Evolutionary conservation across 1,140 invertebrate genomes (phyloP).

Genomic region (Neotoxoptera formosana): DNA sequence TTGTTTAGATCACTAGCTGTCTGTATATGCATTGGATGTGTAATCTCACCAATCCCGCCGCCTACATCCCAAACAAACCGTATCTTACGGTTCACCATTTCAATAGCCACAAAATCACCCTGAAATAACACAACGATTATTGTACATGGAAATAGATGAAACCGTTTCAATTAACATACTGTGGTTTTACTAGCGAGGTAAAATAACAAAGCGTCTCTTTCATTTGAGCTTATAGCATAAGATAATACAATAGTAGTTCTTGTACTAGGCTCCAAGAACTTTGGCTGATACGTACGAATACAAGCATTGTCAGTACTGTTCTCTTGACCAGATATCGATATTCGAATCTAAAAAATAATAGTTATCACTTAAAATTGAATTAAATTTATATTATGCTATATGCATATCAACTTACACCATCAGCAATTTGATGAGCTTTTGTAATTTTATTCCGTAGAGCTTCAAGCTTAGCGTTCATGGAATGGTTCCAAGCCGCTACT

Average conservation of each 20-base stretch:
- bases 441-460: conserved; percentile 77
- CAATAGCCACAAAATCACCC: conserved; percentile 79
- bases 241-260: conserved; percentile 75
- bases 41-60: conserved; percentile 71
- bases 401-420: conserved; percentile 70
- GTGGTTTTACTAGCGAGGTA: conserved; percentile 71
- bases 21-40: conserved; percentile 68
- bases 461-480: conserved; percentile 70
- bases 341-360: conserved; percentile 71
- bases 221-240: conserved; percentile 71
- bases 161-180: conserved; percentile 62
- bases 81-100: conserved; percentile 79
- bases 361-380: neutral
- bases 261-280: conserved; percentile 71
- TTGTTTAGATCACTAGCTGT: conserved; percentile 68
- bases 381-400: too few relatives aligned
- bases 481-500: conserved; percentile 71
- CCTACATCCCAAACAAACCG: conserved; percentile 81
- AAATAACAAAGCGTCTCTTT: conserved; percentile 72
- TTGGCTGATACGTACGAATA: conserved; percentile 75
- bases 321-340: conserved; percentile 71
- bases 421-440: conserved; percentile 80
- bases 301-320: conserved; percentile 61
- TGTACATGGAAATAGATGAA: neutral
- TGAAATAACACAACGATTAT: conserved; percentile 53